Conservation (phyloP, 2,888 invertebrate species). For the Mechanitis mazaeus region DNA sequence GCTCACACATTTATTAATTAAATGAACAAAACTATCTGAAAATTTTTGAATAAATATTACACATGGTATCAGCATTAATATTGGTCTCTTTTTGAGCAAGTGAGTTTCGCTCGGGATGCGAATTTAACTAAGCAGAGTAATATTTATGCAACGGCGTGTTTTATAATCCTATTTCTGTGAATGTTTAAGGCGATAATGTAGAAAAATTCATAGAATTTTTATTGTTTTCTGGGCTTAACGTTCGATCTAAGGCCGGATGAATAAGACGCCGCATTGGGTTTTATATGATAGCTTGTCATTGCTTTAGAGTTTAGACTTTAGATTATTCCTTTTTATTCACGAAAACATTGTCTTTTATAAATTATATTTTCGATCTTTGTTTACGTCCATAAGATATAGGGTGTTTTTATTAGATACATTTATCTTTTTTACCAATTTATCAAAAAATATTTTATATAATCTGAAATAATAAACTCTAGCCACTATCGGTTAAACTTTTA, state of each 20-base stretch:
- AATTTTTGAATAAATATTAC: too few relatives aligned
- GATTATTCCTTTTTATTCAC: slow-evolving; percentile 10
- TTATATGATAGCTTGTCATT: slow-evolving; percentile 13
- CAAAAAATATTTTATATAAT: too few relatives aligned
- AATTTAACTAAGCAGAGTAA: slow-evolving; percentile 12
- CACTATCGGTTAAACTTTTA: too few relatives aligned
- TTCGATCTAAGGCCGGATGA: background rate
- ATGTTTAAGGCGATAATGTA: slow-evolving; percentile 7
- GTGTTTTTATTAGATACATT: background rate
- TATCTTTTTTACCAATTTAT: too few relatives aligned
- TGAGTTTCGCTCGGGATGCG: background rate
- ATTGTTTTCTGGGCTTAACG: background rate
- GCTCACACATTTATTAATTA: too few relatives aligned
- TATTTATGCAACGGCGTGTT: slow-evolving; percentile 8
- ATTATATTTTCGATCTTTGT: background rate
- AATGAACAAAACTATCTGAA: too few relatives aligned
- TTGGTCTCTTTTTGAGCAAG: too few relatives aligned
- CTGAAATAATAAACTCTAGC: too few relatives aligned
- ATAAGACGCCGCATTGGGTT: slow-evolving; percentile 10
- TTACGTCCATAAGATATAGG: background rate
- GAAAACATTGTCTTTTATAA: background rate
- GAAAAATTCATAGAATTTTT: slow-evolving; percentile 13
- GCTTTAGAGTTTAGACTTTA: slow-evolving; percentile 12
- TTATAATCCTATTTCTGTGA: slow-evolving; percentile 7
- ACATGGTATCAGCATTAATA: too few relatives aligned